phyloP scores from a whole-genome alignment of 92 coral and sea anemone species.

The Palythoa heliodiscus region DNA sequence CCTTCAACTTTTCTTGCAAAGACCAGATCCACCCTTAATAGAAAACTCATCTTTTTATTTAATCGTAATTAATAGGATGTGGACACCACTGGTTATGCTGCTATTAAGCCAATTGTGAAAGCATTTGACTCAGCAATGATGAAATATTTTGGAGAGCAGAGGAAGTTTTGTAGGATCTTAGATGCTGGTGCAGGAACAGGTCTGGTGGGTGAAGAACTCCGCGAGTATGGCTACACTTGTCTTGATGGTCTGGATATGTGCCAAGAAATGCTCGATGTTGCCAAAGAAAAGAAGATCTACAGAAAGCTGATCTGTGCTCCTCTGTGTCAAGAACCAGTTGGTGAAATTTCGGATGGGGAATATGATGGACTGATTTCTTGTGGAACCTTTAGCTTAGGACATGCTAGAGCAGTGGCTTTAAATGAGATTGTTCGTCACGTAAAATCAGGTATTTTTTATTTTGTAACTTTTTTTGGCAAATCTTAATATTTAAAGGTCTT shows the following conservation, averaged over 20 bases:
- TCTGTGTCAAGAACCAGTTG: slow-evolving; percentile 1
- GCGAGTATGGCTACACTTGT: neutral
- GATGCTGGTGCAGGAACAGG: slow-evolving; percentile 29
- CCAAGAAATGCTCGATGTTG: slow-evolving; percentile 7
- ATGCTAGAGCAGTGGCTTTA: neutral
- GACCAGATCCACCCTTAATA: no score
- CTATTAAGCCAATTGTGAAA: neutral
- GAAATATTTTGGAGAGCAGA: slow-evolving; percentile 12
- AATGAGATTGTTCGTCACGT: slow-evolving; percentile 8
- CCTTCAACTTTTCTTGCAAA: no score
- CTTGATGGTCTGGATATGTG: neutral
- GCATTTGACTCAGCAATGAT: neutral
- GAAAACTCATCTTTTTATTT: no score
- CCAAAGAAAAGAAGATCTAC: slow-evolving; percentile 13
- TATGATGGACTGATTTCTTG: slow-evolving; percentile 5
- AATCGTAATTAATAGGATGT: neutral
- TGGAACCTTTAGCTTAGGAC: neutral
- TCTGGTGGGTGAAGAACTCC: neutral
- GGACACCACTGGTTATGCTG: neutral
- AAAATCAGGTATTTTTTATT: neutral
- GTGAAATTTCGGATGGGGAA: neutral
- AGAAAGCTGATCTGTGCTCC: slow-evolving; percentile 1
- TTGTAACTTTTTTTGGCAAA: no score
- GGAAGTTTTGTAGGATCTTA: slow-evolving; percentile 3
- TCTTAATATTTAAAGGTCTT: no score